These are phyloP conservation scores for Palaemon carinicauda DNA, from an alignment of 1,140 invertebrate species.

Conservation along the genomic window DNA sequence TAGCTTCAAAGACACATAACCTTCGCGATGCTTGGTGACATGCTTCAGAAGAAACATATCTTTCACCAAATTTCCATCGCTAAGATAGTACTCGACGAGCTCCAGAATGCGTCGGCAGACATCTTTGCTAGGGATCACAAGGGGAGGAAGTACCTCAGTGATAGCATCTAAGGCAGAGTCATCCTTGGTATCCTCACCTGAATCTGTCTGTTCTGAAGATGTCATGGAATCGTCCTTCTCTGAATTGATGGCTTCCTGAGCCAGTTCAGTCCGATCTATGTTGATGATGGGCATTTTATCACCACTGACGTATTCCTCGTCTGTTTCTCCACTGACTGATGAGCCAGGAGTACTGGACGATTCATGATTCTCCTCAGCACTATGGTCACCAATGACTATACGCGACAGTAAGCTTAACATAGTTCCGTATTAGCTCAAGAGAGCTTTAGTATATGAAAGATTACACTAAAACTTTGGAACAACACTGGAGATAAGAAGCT, in stretches of 20 bases:
- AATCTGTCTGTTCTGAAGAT: not conserved
- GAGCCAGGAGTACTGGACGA: not conserved
- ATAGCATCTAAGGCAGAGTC: not conserved
- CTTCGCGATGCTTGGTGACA: constrained; percentile 91
- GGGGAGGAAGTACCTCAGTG: constrained; percentile 10
- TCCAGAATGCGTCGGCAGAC: constrained; percentile 70
- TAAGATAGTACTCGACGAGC: constrained; percentile 93
- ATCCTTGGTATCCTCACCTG: not conserved
- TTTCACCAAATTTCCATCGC: constrained; percentile 92
- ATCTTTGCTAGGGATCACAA: constrained; percentile 20
- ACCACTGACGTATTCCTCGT: not conserved
- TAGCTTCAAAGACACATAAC: constrained; percentile 91
- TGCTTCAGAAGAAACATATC: constrained; percentile 95
- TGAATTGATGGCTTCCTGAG: not conserved
- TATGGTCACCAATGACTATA: not conserved
- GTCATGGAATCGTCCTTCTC: not conserved
- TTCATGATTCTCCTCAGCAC: not conserved
- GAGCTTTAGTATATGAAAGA: not conserved
- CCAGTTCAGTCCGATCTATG: not conserved
- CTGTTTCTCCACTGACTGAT: not conserved
- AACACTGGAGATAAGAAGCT: not conserved
- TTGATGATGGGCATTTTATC: not conserved
- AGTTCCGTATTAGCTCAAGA: not conserved
- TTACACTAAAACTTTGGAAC: not conserved
- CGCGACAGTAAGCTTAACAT: not conserved